Base-by-base conservation (phyloP, 2,113 vertebrate genomes). In the Barnardius zonarius region DNA sequence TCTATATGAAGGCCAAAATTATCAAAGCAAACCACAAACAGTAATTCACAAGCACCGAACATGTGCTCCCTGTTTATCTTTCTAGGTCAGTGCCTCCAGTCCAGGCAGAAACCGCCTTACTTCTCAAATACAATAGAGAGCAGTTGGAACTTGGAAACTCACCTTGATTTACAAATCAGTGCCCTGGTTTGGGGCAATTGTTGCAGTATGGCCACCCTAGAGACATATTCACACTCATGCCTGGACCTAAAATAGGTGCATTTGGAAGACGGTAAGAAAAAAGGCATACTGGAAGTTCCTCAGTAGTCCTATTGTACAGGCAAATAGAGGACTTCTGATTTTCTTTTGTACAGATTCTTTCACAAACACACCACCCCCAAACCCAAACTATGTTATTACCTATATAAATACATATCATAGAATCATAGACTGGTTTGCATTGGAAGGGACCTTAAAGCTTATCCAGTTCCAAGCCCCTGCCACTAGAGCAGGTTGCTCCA, bases 11-110 rank as follows among this genome's bases (percentile, higher is more conserved):
- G 76, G 88, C 86, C 79, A 96, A 96, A 93, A 94, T 94, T 96
- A 94, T 92, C 95, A 95, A 94, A 95, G 92, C 61, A 95, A 96
- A 90, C 92, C 90, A 95, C 90, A 96, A 93, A 93, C 76, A 93
- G 67, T 72, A 94, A 93, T 67, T 91, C 85, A 78, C 46, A 83
- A 92, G 93, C 76, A 88, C 52, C 3, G 11, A 96, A 86, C 88
- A 85, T 76, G 68, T 92, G 83, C 73, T 88, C 72, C 43, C 68
- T 94, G 83, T 96, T 95, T 95, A 90, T 88, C 85, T 94, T 92
- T 96, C 76, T 88, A 86, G 72, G 79, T 83, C 87, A 88, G 62
- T 68, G 79, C 85, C 55, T 86, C 48, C 27, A 66, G 77, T 52
- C 69, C 63, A 78, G 46, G 90, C 61, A 91, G 73, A 93, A 83